phyloP scores from a whole-genome alignment of 2,113 vertebrate species.

The Cygnus atratus region DNA sequence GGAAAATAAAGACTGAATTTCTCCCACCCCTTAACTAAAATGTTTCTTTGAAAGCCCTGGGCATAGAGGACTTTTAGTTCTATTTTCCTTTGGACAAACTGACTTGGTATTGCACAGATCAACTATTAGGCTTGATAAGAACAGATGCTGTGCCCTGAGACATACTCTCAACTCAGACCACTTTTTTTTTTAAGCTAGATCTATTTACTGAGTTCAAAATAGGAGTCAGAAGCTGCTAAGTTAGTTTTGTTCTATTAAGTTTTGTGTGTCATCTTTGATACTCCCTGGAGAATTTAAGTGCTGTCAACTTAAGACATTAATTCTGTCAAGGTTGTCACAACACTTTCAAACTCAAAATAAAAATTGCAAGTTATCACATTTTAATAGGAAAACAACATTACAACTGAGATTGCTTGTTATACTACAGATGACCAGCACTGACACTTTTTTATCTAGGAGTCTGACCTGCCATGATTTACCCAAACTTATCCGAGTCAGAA shows the following conservation, averaged over 20 bases:
- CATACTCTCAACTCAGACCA: not conserved
- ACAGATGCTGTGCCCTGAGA: not conserved
- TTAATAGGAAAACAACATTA: not conserved
- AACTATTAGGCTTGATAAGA: not conserved
- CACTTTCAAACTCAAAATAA: not conserved
- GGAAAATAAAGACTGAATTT: not conserved
- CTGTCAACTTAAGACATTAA: not conserved
- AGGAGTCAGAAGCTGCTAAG: not conserved
- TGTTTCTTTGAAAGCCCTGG: not conserved
- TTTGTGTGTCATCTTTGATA: not conserved
- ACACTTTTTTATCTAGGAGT: not conserved
- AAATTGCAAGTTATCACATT: not conserved
- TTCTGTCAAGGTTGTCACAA: not conserved
- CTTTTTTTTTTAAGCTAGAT: not conserved
- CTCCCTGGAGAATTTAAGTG: not conserved
- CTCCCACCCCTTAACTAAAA: not conserved
- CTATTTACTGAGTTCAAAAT: not conserved
- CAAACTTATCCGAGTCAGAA: not conserved
- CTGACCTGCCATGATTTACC: not conserved
- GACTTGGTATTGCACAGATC: not conserved
- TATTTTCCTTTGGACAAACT: not conserved
- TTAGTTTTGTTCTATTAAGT: not conserved
- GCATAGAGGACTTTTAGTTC: not conserved
- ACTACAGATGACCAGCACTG: not conserved
- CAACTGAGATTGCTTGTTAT: accelerated